A percentile compares a stretch with the other conserved stretches of the same genome.
Evolutionary conservation across 2,888 invertebrate species (phyloP).

Genomic region (Theodoxus fluviatilis): DNA sequence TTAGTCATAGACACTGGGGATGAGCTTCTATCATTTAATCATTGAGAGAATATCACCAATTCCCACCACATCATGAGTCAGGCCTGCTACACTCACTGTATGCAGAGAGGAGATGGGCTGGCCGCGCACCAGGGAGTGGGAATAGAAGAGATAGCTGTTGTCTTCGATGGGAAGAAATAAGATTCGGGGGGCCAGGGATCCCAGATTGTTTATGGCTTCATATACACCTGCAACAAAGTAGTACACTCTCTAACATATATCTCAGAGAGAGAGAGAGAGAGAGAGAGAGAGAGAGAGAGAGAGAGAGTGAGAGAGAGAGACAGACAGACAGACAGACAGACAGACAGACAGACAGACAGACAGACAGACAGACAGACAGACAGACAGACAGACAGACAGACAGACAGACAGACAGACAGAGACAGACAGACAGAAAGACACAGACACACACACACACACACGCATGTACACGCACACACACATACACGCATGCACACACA

Average conservation of each 20-base stretch:
- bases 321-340: constrained; percentile 14
- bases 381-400: constrained; percentile 9
- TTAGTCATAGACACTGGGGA: too few species aligned
- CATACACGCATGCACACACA: constrained; percentile 2
- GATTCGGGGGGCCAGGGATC: too few species aligned
- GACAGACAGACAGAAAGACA: neutral
- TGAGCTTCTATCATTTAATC: too few species aligned
- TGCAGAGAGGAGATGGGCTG: too few species aligned
- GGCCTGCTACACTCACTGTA: too few species aligned
- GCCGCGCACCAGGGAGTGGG: too few species aligned
- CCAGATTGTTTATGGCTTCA: neutral
- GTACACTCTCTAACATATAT: neutral
- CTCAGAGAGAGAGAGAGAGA: constrained; percentile 18
- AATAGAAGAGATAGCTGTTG: too few species aligned
- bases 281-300: constrained; percentile 19
- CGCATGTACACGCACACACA: neutral
- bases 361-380: constrained; percentile 4
- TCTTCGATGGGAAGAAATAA: too few species aligned
- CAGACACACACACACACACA: neutral
- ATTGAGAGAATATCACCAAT: too few species aligned
- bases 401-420: constrained; percentile 10
- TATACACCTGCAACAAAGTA: neutral
- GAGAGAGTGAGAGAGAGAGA: constrained; percentile 25
- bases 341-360: constrained; percentile 10
- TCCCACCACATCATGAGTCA: too few species aligned